Conservation (phyloP, 2,113 vertebrate species). For the Castor canadensis region DNA sequence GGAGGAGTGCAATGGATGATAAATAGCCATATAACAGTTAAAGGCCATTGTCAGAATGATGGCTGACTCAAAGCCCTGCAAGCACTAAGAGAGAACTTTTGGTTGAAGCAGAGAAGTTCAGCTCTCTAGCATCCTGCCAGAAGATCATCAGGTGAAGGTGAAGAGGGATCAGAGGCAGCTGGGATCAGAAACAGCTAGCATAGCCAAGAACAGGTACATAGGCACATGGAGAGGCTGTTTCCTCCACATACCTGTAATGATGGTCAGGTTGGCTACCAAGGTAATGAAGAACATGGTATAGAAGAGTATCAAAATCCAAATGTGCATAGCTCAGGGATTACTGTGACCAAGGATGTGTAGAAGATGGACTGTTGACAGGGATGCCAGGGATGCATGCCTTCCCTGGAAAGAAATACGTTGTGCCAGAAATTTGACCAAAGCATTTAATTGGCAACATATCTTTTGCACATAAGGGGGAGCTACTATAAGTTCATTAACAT, state of each 20-base stretch:
- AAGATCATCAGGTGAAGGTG: slow-evolving; percentile 68
- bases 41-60: slow-evolving; percentile 53
- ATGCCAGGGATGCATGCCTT: neutral
- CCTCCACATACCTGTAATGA: neutral
- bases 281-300: slow-evolving; percentile 43
- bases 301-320: slow-evolving; percentile 56
- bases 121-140: slow-evolving; percentile 50
- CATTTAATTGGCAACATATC: no score
- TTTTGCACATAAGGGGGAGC: no score
- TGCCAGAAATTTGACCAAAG: neutral
- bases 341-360: slow-evolving; percentile 57
- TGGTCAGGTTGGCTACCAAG: slow-evolving; percentile 20
- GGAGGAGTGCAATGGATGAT: slow-evolving; percentile 33
- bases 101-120: slow-evolving; percentile 50
- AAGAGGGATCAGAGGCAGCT: slow-evolving; percentile 57
- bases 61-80: slow-evolving; percentile 53
- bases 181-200: slow-evolving; percentile 61
- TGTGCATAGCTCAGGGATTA: slow-evolving; percentile 26
- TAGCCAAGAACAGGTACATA: slow-evolving; percentile 69
- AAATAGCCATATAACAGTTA: slow-evolving; percentile 60
- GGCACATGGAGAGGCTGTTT: slow-evolving; percentile 61
- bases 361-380: neutral
- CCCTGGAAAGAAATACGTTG: neutral
- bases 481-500: no score
- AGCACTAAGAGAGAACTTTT: slow-evolving; percentile 65